Base-by-base conservation (phyloP, 2,888 invertebrate genomes). In the Apocheima hispidaria region DNA sequence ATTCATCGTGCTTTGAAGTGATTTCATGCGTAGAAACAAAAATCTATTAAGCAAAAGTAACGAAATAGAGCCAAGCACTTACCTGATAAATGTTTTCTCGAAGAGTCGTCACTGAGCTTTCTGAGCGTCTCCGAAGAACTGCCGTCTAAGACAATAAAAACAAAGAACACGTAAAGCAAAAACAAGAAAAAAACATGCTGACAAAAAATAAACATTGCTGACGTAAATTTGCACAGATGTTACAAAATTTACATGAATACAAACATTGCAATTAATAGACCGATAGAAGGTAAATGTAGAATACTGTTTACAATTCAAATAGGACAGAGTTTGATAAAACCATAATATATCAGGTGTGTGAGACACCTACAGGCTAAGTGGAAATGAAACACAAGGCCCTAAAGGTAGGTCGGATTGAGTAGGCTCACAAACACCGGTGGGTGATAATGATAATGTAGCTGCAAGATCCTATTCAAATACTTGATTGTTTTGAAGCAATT, bases 71-170 rank as follows among this genome's bases (percentile, higher is more conserved):
- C 20, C 18, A 35, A 55, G 40, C 57, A 79, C 90, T 87, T 81
- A 93, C 93, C 93, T 85, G 93, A 92, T 74, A 93, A 84, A 81
- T 92, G 92, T 87, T 93, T 93, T 86, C 93, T 87, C 65, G 93
- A 93, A 68, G 87, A 89, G 74, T 93, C 93, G 86, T 93, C 92
- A 76, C 93, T 93, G 71, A 88, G 83, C 77, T 92, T 93, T 83
- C 93, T 87, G 72, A 87, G 81, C 68, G 90, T 83, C 77, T 93
- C 93, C 78, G 91, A 81, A 35, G 90, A 84, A 70, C 93, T 89
- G 87, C 90, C 88, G 92, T 93, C 93, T 93, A 92, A 71, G 90
- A 88, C 86, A 91, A 92, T 86, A 88, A 88, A 87, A 89, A 87
- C 78, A 82, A 83, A 84, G 61, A 71, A 89, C 91, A 91, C 82